Base-by-base conservation (phyloP, 2,113 vertebrate species). In the Xiphias gladius region DNA sequence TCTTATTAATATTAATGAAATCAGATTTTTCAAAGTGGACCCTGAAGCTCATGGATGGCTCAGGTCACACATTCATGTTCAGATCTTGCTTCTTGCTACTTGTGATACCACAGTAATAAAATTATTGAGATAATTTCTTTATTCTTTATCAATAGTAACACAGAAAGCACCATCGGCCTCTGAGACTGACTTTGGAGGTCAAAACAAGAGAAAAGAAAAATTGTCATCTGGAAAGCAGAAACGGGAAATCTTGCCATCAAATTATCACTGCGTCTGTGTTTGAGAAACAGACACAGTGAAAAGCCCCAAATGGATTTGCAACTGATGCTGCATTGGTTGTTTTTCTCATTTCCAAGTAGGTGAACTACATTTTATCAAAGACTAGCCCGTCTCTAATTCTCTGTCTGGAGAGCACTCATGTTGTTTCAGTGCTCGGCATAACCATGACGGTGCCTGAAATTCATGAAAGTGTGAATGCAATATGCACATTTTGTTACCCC, bases 321-420 rank as follows among this genome's bases (percentile, higher is more conserved):
- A 73, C 61, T 69, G 73, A 50, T 57, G 37, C 54, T 57, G 61
- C 41, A 55, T 70, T 76, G n/a, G 63, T 28, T 70, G 11, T 54
- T 76, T 80, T 70, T 73, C 48, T 77, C 43, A 77, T 74, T 83
- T 78, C 43, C 64, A 80, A 76, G 73, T 69, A 83, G 75, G 78
- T 80, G 72, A 84, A 79, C 73, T 83, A 75, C 46, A 83, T 86
- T 85, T 80, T 50, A 85, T 83, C 76, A 86, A 86, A 86, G 84
- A 68, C 68, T 52, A 37, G 68, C 67, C 69, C 79, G 62, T 50
- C 43, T 82, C 55, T 73, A 75, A 74, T 80, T 70, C 54, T 4
- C 64, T 72, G 64, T 80, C 67, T 80, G 50, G 74, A 62, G 79
- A 87, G 54, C 24, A 19, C 30, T 75, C 50, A n/a, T 86, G 59